Conservation (phyloP, 1,140 invertebrate species). For the Drosophila suzukii region DNA sequence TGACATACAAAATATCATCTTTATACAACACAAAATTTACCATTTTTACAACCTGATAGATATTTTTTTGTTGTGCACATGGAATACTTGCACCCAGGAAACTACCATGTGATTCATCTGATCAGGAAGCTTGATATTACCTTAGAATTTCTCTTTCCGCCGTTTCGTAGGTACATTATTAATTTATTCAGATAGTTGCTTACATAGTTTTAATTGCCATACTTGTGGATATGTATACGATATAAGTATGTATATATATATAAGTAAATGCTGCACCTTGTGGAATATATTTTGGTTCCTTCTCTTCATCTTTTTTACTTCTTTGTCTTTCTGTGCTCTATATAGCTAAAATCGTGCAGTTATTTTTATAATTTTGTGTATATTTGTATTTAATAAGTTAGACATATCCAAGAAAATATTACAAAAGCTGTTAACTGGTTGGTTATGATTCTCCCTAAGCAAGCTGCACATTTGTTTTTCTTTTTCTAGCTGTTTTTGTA, state of each 20-base stretch:
- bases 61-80: too few species aligned
- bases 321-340: slow-evolving; percentile 3
- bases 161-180: slow-evolving; percentile 5
- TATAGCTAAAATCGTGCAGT: slow-evolving; percentile 18
- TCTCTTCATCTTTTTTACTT: not conserved
- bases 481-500: not conserved
- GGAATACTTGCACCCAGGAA: not conserved
- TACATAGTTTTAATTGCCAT: slow-evolving; percentile 15
- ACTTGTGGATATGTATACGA: slow-evolving; percentile 28
- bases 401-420: slow-evolving; percentile 15
- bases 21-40: too few species aligned
- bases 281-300: not conserved
- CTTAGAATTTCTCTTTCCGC: not conserved
- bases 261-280: slow-evolving; percentile 19
- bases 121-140: too few species aligned
- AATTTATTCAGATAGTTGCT: slow-evolving; percentile 15
- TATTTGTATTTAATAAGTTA: not conserved
- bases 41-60: too few species aligned
- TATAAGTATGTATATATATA: slow-evolving; percentile 17
- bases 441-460: not conserved
- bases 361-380: not conserved
- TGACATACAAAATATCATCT: too few species aligned
- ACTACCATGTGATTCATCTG: slow-evolving; percentile 9
- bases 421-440: slow-evolving; percentile 24
- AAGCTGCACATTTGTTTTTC: not conserved